phyloP scores from a whole-genome alignment of 2,113 vertebrate species.

The Scophthalmus maximus region DNA sequence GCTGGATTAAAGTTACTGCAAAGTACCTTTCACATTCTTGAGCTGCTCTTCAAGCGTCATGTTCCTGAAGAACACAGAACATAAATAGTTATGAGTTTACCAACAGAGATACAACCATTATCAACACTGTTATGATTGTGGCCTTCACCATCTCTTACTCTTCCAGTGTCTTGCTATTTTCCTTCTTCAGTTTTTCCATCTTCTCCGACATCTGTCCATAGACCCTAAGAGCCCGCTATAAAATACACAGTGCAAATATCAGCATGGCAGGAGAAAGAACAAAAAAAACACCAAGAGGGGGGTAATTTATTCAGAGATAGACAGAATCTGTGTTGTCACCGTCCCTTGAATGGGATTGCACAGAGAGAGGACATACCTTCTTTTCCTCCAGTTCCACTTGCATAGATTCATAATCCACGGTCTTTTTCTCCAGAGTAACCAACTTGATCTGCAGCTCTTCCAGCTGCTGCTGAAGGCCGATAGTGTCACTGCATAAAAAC shows the following conservation, averaged over 20 bases:
- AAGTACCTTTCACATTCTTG: conserved; percentile 89
- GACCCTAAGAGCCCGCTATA: conserved; percentile 85
- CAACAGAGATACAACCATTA: not conserved
- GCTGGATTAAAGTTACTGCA: not conserved
- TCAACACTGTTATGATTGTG: not conserved
- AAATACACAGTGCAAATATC: not conserved
- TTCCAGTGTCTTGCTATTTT: conserved; percentile 80
- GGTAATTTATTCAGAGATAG: not conserved
- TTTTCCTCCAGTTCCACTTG: conserved; percentile 91
- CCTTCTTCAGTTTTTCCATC: conserved; percentile 84
- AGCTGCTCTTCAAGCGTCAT: conserved; percentile 87
- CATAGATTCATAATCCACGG: conserved; percentile 85
- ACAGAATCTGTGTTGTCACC: not conserved
- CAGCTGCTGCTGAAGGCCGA: conserved; percentile 88
- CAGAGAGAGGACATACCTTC: conserved; percentile 78
- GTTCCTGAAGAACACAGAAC: conserved; percentile 80
- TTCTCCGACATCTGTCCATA: conserved; percentile 86
- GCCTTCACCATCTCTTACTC: conserved; percentile 79
- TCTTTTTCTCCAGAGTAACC: conserved; percentile 87
- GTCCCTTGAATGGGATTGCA: not conserved
- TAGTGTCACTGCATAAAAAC: conserved; percentile 85
- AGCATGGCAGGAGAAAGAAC: not conserved
- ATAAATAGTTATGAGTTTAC: conserved; percentile 5
- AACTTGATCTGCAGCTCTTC: conserved; percentile 90
- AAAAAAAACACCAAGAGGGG: too few relatives aligned